Conservation (phyloP, 35 echinoderm and acorn worm species). For the Ophioderma brevispina region DNA sequence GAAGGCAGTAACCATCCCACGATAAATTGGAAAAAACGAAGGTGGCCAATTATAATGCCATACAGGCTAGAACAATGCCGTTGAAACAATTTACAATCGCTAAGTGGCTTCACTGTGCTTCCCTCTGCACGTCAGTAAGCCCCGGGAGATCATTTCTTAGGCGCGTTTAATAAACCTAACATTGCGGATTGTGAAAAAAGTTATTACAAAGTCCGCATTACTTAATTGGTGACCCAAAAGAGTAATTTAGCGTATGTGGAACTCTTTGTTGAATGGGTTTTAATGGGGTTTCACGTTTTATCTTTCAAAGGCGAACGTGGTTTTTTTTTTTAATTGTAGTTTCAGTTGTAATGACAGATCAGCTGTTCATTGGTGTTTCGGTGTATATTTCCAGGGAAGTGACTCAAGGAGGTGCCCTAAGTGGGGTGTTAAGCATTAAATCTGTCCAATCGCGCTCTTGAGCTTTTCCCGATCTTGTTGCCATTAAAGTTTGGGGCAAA, state of each 20-base stretch:
- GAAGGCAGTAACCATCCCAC: background rate
- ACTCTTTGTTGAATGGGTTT: background rate
- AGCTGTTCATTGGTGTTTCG: conserved; percentile 36
- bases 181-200: background rate
- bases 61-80: background rate
- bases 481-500: conserved; percentile 6
- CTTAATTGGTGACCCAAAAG: background rate
- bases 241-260: background rate
- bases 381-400: conserved; percentile 15
- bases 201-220: conserved; percentile 26
- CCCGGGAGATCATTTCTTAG: conserved; percentile 14
- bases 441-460: conserved; percentile 23
- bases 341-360: conserved; percentile 7
- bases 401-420: conserved; percentile 23
- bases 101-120: conserved; percentile 23
- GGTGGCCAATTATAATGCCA: background rate
- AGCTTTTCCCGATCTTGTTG: conserved; percentile 9
- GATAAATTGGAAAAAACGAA: background rate
- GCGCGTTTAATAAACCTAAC: background rate
- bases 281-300: background rate
- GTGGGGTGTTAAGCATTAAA: background rate
- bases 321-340: background rate
- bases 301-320: background rate
- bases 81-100: background rate
- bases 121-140: conserved; percentile 25